Percentiles rank a stretch among this genome's conserved stretches.
phyloP scores from a whole-genome alignment of 2,113 vertebrate species.

The Thymallus thymallus region DNA sequence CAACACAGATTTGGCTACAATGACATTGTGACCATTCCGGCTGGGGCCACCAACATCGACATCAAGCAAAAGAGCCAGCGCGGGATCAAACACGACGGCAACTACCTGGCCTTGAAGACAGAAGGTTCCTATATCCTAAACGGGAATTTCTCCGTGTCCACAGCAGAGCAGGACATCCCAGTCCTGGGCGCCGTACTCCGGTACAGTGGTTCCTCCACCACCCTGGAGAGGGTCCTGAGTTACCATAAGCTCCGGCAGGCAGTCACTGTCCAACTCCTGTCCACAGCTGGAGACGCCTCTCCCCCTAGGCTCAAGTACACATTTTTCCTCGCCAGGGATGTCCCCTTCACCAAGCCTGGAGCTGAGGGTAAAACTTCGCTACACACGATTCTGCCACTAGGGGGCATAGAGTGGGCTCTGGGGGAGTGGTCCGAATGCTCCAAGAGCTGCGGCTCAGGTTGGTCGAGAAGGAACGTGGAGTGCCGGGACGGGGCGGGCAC shows the following conservation, averaged over 20 bases:
- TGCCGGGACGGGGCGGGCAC: slow-evolving; percentile 73
- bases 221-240: slow-evolving; percentile 83
- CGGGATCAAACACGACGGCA: slow-evolving; percentile 78
- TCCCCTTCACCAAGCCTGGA: slow-evolving; percentile 72
- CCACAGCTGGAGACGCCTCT: slow-evolving; percentile 71
- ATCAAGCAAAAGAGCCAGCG: slow-evolving; percentile 84
- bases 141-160: slow-evolving; percentile 80
- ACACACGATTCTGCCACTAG: slow-evolving; percentile 73
- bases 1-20: slow-evolving; percentile 80
- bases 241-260: slow-evolving; percentile 77
- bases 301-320: slow-evolving; percentile 80
- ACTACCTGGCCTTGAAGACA: slow-evolving; percentile 80
- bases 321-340: slow-evolving; percentile 81
- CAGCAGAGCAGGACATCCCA: slow-evolving; percentile 82
- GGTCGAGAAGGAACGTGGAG: slow-evolving; percentile 80
- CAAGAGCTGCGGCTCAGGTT: slow-evolving; percentile 78
- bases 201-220: slow-evolving; percentile 85
- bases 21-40: slow-evolving; percentile 83
- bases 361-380: slow-evolving; percentile 66
- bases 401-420: slow-evolving; percentile 76
- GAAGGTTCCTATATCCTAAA: slow-evolving; percentile 82
- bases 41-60: slow-evolving; percentile 85
- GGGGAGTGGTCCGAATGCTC: slow-evolving; percentile 85
- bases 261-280: slow-evolving; percentile 80
- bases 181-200: slow-evolving; percentile 80